A percentile compares a stretch with the other conserved stretches of the same genome.
Conservation (phyloP, 2,113 vertebrate species). For the Limnothrissa miodon region DNA sequence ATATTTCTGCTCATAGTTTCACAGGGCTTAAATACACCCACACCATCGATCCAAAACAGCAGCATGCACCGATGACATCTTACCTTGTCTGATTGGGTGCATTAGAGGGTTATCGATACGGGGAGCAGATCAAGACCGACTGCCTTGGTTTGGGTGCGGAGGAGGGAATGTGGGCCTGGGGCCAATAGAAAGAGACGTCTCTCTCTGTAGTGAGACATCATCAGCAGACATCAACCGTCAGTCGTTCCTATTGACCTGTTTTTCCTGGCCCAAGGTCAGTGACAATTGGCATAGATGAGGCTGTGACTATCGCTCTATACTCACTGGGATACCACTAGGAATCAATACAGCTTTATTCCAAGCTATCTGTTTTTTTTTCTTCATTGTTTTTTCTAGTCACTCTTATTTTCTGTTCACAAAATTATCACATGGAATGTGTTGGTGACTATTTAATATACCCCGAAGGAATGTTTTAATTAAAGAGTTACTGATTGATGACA, state of each 20-base stretch:
- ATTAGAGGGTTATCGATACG: not conserved
- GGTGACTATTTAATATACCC: not conserved
- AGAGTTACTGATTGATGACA: not conserved
- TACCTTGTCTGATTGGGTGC: not conserved
- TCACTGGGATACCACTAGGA: not conserved
- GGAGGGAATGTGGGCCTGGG: not conserved
- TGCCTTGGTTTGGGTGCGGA: not conserved
- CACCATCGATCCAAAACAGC: not conserved
- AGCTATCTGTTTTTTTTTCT: not conserved
- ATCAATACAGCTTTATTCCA: slow-evolving; percentile 18
- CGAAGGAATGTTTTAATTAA: slow-evolving; percentile 4
- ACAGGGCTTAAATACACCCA: not conserved
- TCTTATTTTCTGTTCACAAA: not conserved
- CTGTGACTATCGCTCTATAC: not conserved
- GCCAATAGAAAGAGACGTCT: not conserved
- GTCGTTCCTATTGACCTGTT: slow-evolving; percentile 47
- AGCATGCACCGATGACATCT: not conserved
- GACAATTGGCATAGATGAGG: slow-evolving; percentile 21
- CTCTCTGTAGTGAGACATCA: slow-evolving; percentile 25
- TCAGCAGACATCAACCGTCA: slow-evolving; percentile 5
- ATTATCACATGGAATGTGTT: not conserved
- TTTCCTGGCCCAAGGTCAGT: slow-evolving; percentile 45
- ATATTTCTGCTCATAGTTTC: not conserved
- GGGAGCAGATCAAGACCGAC: not conserved
- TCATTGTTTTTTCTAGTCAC: not conserved